Base-by-base conservation (phyloP, 2,113 vertebrate species). In the Nannobrachium achirus region DNA sequence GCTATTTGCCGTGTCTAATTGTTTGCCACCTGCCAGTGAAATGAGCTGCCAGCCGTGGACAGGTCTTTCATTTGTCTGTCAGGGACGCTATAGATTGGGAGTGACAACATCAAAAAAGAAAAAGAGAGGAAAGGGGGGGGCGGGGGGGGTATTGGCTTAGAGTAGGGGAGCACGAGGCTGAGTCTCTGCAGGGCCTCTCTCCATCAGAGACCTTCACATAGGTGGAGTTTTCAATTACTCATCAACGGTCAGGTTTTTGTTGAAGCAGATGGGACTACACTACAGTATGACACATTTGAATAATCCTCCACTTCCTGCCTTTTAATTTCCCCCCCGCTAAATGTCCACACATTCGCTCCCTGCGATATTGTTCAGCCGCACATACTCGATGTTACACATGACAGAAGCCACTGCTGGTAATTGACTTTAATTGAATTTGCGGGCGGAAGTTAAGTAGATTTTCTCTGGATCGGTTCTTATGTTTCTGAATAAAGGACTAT, bases 1-100 rank as follows among this genome's bases (percentile, higher is more conserved):
- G n/a, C 94, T 95, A 95, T 98, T 96, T 96, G 94, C 94, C 94
- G 94, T 96, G 95, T 98, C 96, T 98, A 98, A 98, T 99, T 98
- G 96, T 98, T 97, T 97, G 94, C 96, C 96, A 97, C 96, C 97
- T 98, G 97, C 96, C 95, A 96, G 94, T 86, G 93, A 95, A 97
- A 98, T 97, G 96, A 98, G 94, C 96, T 97, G 95, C 95, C 96
- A 96, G 92, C 89, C 89, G 40, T 84, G 88, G 94, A 93, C 93
- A 93, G 93, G 93, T 91, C 91, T 92, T 96, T 94, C 94, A 94
- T 94, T 96, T 93, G 95, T 95, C 93, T 94, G 94, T 96, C 95
- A 95, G 92, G 92, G 82, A 70, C 85, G 93, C 91, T 89, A 89
- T 92, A 93, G 94, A 98, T 97, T 89, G 92, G 92, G 94, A 95